Base-by-base conservation (phyloP, 2,888 invertebrate species). In the Stenotaenia linearis region DNA sequence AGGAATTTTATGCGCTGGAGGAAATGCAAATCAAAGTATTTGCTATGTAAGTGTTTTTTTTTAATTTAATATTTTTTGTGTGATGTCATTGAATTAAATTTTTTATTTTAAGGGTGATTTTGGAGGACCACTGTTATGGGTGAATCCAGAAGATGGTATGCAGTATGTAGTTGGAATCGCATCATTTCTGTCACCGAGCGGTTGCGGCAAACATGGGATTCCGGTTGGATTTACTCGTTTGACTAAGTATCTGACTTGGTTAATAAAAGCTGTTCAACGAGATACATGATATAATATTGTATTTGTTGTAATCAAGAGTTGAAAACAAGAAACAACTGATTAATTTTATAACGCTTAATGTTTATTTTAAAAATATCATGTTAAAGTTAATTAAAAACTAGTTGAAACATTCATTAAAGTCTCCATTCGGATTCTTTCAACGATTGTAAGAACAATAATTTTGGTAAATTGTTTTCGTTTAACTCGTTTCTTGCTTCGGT, bases 61-160 rank as follows among this genome's bases (percentile, higher is more conserved):
- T 5, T 56, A 56, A 21, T 6, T 6, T 6, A 23, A 2, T 4
- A 25, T 15, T 74, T 74, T n/a, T n/a, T 5, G 28, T 4, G 12
- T 7, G 18, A 4, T 12, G 0, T 12, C 12, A 25, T 75, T 75
- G 9, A 21, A 0, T 28, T 75, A n/a, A 9, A 75, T 9, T 75
- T 37, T 75, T 2, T 32, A n/a, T 18, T 75, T 75, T 75, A 32
- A 75, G 76, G 76, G 76, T 75, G 76, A 75, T 75, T 75, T 75
- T 75, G 76, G 76, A 9, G 76, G 76, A 7, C 76, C 76, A 5
- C 23, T 75, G 10, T 37, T 75, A 23, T 37, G 37, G 37, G 1
- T 18, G 4, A 37, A 75, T 23, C 76, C 76, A 4, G 37, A 32
- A 3, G 37, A 32, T 37, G 76, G 35, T 5, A 12, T 37, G 28